Base-by-base conservation (phyloP, 2,888 invertebrate species). In the Tipula vernalis region DNA sequence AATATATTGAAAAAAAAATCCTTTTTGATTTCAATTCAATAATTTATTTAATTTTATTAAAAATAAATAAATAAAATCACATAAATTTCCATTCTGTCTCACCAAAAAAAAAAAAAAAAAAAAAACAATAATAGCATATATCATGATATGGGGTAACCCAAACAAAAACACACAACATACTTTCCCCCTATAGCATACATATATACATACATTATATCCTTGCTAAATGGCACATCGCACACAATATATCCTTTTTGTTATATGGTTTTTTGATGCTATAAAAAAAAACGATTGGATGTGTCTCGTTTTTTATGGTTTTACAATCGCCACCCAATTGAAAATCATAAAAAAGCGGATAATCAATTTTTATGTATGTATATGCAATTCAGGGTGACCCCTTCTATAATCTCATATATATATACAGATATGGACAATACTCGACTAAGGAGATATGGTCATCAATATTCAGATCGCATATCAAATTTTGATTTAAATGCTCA, bases 401-500 rank as follows among this genome's bases (percentile, higher is more conserved):
- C 18, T 6, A 15, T 57, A 47, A 10, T 10, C 6, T 8, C 41
- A 47, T 12, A 47, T 13, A n/a, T n/a, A n/a, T 47, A 41, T 47
- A 47, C 13, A 47, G 10, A 47, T 47, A 5, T 5, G 57, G 57
- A 8, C 13, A 71, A 71, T 15, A 51, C 51, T 51, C 51, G 12
- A 15, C 15, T 15, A 15, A 51, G 51, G 51, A 51, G 51, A 51
- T 18, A 71, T 28, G 41, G 84, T 41, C 39, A 87, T 87, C 87
- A 87, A 87, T 87, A 87, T 87, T 87, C 87, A 36, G 87, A 83
- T 87, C 85, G 87, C 87, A 87, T 87, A 87, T 87, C 87, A 87
- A 87, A 87, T 87, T 87, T 71, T 87, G 87, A 87, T 87, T 87
- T 87, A 87, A 87, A 87, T 85, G 86, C 84, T 28, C 71, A 28